Conservation (phyloP, 30 jellyfish, hydroid and myxozoan genomes). For the Mastigias papua region DNA sequence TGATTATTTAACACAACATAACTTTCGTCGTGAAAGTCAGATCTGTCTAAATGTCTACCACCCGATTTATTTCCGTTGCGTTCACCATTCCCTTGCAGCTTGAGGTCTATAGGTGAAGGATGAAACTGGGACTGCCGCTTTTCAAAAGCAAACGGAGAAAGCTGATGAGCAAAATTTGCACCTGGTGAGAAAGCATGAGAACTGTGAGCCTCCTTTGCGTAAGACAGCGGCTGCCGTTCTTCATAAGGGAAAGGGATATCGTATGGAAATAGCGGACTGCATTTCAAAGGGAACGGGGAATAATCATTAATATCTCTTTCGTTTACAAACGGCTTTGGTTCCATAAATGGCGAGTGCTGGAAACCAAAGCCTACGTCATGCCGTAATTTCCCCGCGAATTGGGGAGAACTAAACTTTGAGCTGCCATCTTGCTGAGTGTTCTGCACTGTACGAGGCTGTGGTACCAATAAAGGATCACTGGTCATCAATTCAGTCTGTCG, state of each 20-base stretch:
- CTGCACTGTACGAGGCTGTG: background rate
- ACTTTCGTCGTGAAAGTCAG: background rate
- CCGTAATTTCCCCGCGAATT: constrained; percentile 15
- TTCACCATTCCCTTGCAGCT: background rate
- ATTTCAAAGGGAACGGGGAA: constrained; percentile 30
- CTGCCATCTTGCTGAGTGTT: constrained; percentile 37
- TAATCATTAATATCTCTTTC: constrained; percentile 10
- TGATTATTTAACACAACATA: background rate
- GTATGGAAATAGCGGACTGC: constrained; percentile 58
- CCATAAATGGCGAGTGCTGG: background rate
- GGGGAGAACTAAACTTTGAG: constrained; percentile 58
- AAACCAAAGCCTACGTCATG: background rate
- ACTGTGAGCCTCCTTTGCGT: constrained; percentile 22
- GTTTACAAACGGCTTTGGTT: constrained; percentile 1
- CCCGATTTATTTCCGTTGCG: background rate
- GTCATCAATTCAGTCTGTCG: constrained; percentile 19
- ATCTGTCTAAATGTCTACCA: background rate
- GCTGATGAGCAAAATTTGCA: background rate
- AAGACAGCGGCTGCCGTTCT: constrained; percentile 18
- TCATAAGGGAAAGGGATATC: constrained; percentile 15
- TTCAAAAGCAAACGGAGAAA: background rate
- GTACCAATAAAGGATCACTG: constrained; percentile 66
- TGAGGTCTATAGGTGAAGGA: constrained; percentile 5
- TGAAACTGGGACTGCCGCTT: background rate
- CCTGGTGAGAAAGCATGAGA: background rate